Evolutionary conservation across 2,888 invertebrate genomes (phyloP).

Genomic region (Phanerotoma sp.): DNA sequence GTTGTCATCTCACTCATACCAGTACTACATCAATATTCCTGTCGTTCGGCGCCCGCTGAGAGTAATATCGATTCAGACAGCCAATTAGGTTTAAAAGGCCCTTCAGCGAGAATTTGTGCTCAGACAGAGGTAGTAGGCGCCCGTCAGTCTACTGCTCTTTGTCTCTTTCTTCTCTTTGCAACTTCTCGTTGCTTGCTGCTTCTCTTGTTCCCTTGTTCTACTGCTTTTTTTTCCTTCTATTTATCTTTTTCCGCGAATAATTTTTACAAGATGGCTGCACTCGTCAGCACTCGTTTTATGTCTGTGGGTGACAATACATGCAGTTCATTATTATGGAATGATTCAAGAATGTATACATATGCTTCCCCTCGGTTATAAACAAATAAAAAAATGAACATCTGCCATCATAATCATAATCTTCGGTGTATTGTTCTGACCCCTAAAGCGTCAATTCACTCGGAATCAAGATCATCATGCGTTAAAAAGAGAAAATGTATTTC

Average conservation of each 20-base stretch:
- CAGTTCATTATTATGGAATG: constrained; percentile 23
- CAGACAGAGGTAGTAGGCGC: constrained; percentile 27
- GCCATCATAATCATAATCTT: not conserved
- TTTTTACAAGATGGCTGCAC: constrained; percentile 35
- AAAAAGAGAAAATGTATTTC: too few species aligned
- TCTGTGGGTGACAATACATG: too few species aligned
- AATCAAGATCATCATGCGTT: too few species aligned
- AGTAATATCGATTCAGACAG: constrained; percentile 54
- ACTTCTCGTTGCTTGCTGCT: not conserved
- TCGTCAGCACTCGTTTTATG: constrained; percentile 24
- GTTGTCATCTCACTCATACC: constrained; percentile 9
- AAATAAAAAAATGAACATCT: not conserved
- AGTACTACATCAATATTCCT: constrained; percentile 34
- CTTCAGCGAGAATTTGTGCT: constrained; percentile 49
- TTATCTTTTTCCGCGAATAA: constrained; percentile 24
- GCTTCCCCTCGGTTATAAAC: not conserved
- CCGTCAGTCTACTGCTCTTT: constrained; percentile 8
- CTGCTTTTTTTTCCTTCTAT: constrained; percentile 1
- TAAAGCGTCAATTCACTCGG: too few species aligned
- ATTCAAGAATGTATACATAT: constrained; percentile 16
- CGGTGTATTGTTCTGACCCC: not conserved
- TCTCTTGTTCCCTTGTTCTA: constrained; percentile 7
- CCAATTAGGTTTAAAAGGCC: constrained; percentile 56
- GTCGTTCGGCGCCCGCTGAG: constrained; percentile 36
- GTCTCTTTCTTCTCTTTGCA: not conserved